Evolutionary conservation across 2,888 invertebrate species (phyloP), one percentile per base, ranked within the genome.

Genomic region (Mythimna impura): DNA sequence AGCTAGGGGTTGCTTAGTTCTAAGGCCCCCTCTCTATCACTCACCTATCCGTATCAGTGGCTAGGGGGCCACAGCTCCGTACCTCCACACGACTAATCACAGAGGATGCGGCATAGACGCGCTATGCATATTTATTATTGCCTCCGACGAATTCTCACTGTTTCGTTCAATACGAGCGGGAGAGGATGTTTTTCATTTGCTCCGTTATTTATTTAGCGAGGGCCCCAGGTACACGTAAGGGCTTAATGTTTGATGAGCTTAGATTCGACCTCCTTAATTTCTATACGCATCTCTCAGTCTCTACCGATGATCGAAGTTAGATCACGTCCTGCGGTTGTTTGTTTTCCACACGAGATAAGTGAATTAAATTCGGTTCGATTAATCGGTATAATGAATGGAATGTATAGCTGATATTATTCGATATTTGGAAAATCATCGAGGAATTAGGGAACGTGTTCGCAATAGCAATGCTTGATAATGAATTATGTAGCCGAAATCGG

Each of bases 51-150:
- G 94, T 94, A 94, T 94, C 95, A 93, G 91, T 89, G 88, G 83
- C 82, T 86, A 86, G 90, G 89, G 89, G 87, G 86, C 72, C 61
- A 86, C 71, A 73, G 85, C 70, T 47, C 72, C 62, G 86, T 74
- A 77, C 89, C 92, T 92, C 92, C 92, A 91, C 90, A 89, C 93
- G 91, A 95, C 96, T 96, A 96, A 96, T 96, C 96, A 96, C 95
- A 91, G 95, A 95, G 96, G 95, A 95, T 94, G 95, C 91, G 94
- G 92, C 91, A 94, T 93, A 94, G 94, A 96, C 96, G 95, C 94
- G 95, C 93, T 94, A 95, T 96, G 96, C 96, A 96, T 96, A 96
- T 96, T 96, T 95, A 96, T 96, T 93, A 94, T 93, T 90, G 90
- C 92, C 92, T 92, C 93, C 92, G 87, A 91, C 93, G 92, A 94